phyloP scores from a whole-genome alignment of 2,113 vertebrate genomes.

The Onychostruthus taczanowskii region DNA sequence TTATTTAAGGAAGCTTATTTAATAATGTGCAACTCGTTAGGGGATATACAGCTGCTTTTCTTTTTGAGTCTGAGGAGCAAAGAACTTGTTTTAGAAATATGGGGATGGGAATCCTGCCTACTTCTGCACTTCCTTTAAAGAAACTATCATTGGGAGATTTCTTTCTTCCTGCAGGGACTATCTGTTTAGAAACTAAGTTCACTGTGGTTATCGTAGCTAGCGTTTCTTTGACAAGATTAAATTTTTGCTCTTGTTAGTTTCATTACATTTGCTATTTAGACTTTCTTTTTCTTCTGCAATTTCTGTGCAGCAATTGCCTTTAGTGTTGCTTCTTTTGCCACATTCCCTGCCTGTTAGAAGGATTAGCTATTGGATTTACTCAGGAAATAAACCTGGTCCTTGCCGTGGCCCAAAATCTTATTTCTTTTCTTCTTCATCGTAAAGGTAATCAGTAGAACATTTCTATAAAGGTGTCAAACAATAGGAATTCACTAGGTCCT shows the following conservation, averaged over 20 bases:
- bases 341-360: not conserved
- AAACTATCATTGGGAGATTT: not conserved
- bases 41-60: not conserved
- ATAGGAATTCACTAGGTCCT: not conserved
- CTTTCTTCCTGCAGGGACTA: not conserved
- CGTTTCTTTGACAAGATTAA: not conserved
- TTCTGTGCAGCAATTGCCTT: not conserved
- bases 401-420: not conserved
- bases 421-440: not conserved
- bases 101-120: not conserved
- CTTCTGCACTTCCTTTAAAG: not conserved
- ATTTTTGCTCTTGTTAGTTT: not conserved
- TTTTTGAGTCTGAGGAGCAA: not conserved
- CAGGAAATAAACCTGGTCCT: not conserved
- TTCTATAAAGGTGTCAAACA: not conserved
- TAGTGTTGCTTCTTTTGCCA: not conserved
- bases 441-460: not conserved
- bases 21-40: not conserved
- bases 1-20: not conserved
- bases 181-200: not conserved
- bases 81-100: not conserved
- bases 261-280: not conserved
- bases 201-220: not conserved
- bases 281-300: not conserved
- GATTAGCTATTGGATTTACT: not conserved